Evolutionary conservation across 2,113 vertebrate species (phyloP), one percentile per base, ranked within the genome.

Genomic region (Eonycteris spelaea): DNA sequence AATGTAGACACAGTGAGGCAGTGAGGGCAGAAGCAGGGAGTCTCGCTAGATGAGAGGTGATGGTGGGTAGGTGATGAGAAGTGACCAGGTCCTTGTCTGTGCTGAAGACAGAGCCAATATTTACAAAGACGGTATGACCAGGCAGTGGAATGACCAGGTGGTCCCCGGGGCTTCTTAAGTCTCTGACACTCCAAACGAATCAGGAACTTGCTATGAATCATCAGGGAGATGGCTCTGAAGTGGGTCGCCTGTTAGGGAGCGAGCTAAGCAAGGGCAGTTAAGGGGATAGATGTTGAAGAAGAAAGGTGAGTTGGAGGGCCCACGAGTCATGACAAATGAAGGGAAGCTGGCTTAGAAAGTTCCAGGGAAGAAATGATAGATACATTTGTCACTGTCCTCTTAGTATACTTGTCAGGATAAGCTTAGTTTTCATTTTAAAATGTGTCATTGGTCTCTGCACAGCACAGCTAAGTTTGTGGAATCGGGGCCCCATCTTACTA

Each of bases 291-390:
- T 21, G 24, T 0, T 65, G 24, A 48, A n/a, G 55, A 30, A 51
- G 35, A 48, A 55, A 28, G 9, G 30, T 2, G 22, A 35, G 21
- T 2, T 14, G 22, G 75, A 59, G 35, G 48, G 28, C 3, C 3
- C 21, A 1, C 5, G 68, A 38, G 18, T 48, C 67, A 2, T 2
- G 2, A 28, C 8, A 7, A 35, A 43, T 15, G 30, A 38, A 2
- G 55, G 43, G 79, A 12, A 22, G 67, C 38, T 6, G 0, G 18
- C 33, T 0, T 16, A 21, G 33, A 33, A 51, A 40, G 7, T 45
- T 40, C 79, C 28, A n/a, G 55, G 48, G 71, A 38, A n/a, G 11
- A 33, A 30, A 18, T 30, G 38, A 3, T 3, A 24, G 19, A 12
- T 3, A 2, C 13, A 24, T 5, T 2, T 8, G 55, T 40, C 90